Percentiles rank a stretch among this genome's conserved stretches.
These are phyloP conservation scores for Spea multiplicata DNA, from an alignment of 2,113 vertebrate genomes.

Conservation along the genomic window DNA sequence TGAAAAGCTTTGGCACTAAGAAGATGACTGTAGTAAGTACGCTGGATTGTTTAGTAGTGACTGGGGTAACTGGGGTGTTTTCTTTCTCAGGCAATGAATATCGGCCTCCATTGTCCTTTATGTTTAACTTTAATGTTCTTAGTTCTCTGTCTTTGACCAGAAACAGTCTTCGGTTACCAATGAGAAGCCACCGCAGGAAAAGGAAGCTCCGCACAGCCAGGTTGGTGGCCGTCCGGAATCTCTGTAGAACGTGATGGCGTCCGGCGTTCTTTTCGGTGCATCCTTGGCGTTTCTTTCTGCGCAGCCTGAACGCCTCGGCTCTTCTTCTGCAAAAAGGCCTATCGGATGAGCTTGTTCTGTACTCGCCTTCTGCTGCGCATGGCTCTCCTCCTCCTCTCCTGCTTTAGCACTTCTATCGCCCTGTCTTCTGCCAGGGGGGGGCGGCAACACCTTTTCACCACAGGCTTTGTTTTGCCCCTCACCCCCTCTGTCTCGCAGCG, in stretches of 20 bases:
- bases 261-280: no score
- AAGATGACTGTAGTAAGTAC: constrained; percentile 43
- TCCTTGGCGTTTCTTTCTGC: no score
- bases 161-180: not conserved
- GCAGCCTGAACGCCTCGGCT: no score
- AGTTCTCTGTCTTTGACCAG: not conserved
- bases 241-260: not conserved
- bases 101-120: no score
- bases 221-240: not conserved
- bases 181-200: not conserved
- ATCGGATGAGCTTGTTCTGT: not conserved
- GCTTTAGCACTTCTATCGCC: not conserved
- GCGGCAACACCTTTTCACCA: not conserved
- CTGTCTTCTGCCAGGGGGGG: not conserved
- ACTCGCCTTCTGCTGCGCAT: not conserved
- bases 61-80: no score
- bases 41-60: no score
- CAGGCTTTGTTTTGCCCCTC: constrained; percentile 15
- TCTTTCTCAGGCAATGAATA: no score
- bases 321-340: not conserved
- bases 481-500: constrained; percentile 52
- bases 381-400: not conserved
- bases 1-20: constrained; percentile 20
- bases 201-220: not conserved
- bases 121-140: no score